A percentile compares a stretch with the other conserved stretches of the same genome.
Evolutionary conservation across 1,140 invertebrate species (phyloP).

Genomic region (Drosophila arizonae): DNA sequence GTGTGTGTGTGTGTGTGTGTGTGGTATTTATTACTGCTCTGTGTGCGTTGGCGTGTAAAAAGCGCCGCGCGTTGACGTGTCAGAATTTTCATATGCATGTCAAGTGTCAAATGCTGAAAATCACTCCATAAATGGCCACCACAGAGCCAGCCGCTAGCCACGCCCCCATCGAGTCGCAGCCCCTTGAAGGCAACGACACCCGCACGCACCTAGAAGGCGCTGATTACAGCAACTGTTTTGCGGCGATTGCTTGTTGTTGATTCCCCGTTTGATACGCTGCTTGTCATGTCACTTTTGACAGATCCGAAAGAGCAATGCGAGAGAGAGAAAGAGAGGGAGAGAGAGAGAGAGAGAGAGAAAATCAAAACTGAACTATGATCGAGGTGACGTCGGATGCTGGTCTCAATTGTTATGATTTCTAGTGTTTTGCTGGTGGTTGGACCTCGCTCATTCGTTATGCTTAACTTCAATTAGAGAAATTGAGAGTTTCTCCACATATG

Average conservation of each 20-base stretch:
- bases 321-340: slow-evolving; percentile 8
- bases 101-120: slow-evolving; percentile 74
- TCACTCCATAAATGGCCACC: slow-evolving; percentile 48
- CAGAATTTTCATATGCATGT: slow-evolving; percentile 83
- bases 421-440: slow-evolving; percentile 22
- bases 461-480: slow-evolving; percentile 80
- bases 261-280: slow-evolving; percentile 68
- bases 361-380: slow-evolving; percentile 8
- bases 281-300: slow-evolving; percentile 82
- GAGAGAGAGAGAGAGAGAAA: slow-evolving; percentile 11
- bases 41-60: slow-evolving; percentile 48
- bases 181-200: neutral
- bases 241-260: slow-evolving; percentile 43
- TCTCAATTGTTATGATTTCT: neutral
- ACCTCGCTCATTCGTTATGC: slow-evolving; percentile 56
- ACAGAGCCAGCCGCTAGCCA: neutral
- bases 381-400: slow-evolving; percentile 67
- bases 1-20: slow-evolving; percentile 1
- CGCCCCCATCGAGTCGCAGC: neutral
- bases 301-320: slow-evolving; percentile 4
- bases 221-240: slow-evolving; percentile 61
- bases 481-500: slow-evolving; percentile 58
- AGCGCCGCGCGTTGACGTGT: slow-evolving; percentile 77
- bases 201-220: slow-evolving; percentile 67
- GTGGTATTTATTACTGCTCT: neutral